phyloP scores from a whole-genome alignment of 2,113 vertebrate species.

The Ancistrus triradiatus region DNA sequence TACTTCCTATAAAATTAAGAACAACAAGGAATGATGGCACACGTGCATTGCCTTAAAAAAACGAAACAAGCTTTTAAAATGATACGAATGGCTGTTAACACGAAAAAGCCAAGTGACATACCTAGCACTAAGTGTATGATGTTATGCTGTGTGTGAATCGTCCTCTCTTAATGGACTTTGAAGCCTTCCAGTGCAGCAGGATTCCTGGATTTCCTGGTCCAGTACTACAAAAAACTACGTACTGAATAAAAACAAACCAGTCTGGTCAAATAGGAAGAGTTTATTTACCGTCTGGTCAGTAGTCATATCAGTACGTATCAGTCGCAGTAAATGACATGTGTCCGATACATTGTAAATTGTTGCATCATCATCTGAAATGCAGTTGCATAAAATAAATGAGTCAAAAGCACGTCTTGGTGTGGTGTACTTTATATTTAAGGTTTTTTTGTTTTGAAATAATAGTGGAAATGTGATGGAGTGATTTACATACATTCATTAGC shows the following conservation, averaged over 20 bases:
- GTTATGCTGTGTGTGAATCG: constrained; percentile 14
- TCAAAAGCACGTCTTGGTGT: no score
- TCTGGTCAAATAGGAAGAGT: constrained; percentile 13
- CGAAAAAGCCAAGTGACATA: constrained; percentile 13
- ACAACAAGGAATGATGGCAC: not conserved
- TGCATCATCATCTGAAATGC: constrained; percentile 55
- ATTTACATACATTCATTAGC: no score
- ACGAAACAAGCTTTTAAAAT: constrained; percentile 12
- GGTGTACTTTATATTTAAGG: no score
- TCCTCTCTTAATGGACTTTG: not conserved
- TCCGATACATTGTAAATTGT: constrained; percentile 60
- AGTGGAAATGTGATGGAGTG: no score
- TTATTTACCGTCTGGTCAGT: constrained; percentile 34
- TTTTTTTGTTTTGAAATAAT: no score
- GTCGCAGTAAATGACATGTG: constrained; percentile 19
- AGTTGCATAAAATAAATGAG: constrained; percentile 58
- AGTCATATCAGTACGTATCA: constrained; percentile 8
- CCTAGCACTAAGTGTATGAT: constrained; percentile 1
- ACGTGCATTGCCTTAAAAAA: constrained; percentile 43
- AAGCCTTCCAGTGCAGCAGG: constrained; percentile 5
- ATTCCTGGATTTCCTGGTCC: not conserved
- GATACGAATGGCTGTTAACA: constrained; percentile 25
- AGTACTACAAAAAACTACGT: not conserved
- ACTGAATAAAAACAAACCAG: not conserved
- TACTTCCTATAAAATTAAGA: constrained; percentile 29